Percentiles rank a stretch among this genome's conserved stretches.
Conservation (phyloP, 2,888 invertebrate genomes). For the Nymphalis polychloros region DNA sequence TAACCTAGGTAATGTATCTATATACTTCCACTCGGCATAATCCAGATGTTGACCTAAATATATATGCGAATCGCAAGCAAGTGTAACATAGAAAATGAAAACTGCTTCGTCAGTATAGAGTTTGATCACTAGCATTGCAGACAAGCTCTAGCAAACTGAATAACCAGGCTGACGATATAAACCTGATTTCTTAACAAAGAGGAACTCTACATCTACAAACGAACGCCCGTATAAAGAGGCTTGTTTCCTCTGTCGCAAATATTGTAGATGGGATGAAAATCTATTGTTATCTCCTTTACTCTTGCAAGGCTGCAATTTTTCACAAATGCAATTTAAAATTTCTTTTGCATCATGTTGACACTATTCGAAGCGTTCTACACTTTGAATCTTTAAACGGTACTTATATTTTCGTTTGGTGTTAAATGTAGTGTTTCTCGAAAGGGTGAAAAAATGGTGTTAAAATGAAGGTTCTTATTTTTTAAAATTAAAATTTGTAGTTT, state of each 20-base stretch:
- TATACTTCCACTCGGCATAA: too few species aligned
- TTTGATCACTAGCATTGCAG: too few species aligned
- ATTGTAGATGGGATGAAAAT: constrained; percentile 39
- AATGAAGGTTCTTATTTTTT: neutral
- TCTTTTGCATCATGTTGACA: constrained; percentile 18
- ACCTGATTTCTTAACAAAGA: constrained; percentile 31
- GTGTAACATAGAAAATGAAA: too few species aligned
- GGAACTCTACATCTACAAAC: constrained; percentile 33
- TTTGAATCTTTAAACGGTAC: constrained; percentile 28
- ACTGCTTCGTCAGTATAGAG: too few species aligned
- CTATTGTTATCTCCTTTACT: constrained; percentile 36
- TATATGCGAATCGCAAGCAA: too few species aligned
- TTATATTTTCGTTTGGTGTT: constrained; percentile 14
- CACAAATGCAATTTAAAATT: constrained; percentile 32
- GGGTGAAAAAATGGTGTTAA: constrained; percentile 7
- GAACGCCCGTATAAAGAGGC: constrained; percentile 38
- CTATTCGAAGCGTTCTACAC: constrained; percentile 19
- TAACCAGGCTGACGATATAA: constrained; percentile 15
- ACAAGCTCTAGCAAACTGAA: neutral
- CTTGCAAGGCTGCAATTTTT: constrained; percentile 30
- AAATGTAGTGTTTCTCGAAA: constrained; percentile 9
- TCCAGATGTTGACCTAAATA: too few species aligned
- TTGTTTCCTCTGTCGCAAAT: constrained; percentile 33
- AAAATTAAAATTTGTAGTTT: neutral
- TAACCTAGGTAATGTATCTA: too few species aligned